These are phyloP conservation scores for Falco concolor DNA, from an alignment of 2,797 vertebrate species.

Conservation along the genomic window DNA sequence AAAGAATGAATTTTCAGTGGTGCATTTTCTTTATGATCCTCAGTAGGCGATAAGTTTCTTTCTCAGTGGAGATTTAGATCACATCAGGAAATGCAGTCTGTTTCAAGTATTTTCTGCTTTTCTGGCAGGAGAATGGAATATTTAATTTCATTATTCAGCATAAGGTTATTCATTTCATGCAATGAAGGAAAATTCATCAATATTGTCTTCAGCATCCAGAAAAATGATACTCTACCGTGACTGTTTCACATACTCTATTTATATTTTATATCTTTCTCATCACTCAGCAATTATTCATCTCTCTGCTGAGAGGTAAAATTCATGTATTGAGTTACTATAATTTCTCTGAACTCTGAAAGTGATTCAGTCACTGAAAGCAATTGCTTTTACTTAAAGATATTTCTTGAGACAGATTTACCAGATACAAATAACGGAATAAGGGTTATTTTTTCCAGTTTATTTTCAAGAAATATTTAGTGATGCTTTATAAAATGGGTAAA, in stretches of 20 bases:
- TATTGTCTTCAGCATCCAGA: slow-evolving; percentile 32
- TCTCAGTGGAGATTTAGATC: slow-evolving; percentile 32
- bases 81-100: slow-evolving; percentile 10
- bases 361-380: slow-evolving; percentile 10
- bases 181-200: slow-evolving; percentile 42
- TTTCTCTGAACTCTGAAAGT: slow-evolving; percentile 20
- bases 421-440: background rate
- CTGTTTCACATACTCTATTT: slow-evolving; percentile 47
- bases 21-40: background rate
- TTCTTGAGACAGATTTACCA: background rate
- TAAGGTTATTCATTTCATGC: slow-evolving; percentile 28
- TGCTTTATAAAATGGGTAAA: background rate
- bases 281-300: slow-evolving; percentile 31
- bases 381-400: slow-evolving; percentile 27
- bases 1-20: background rate
- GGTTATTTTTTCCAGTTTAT: background rate
- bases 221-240: slow-evolving; percentile 17
- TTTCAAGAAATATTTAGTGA: background rate
- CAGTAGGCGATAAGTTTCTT: background rate
- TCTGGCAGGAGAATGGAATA: slow-evolving; percentile 41
- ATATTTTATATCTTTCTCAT: slow-evolving; percentile 63
- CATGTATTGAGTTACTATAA: slow-evolving; percentile 1
- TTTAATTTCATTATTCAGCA: slow-evolving; percentile 53
- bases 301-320: slow-evolving; percentile 19
- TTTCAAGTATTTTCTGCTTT: slow-evolving; percentile 40